phyloP scores from a whole-genome alignment of 2,888 invertebrate genomes.

The Dorcus parallelipipedus region DNA sequence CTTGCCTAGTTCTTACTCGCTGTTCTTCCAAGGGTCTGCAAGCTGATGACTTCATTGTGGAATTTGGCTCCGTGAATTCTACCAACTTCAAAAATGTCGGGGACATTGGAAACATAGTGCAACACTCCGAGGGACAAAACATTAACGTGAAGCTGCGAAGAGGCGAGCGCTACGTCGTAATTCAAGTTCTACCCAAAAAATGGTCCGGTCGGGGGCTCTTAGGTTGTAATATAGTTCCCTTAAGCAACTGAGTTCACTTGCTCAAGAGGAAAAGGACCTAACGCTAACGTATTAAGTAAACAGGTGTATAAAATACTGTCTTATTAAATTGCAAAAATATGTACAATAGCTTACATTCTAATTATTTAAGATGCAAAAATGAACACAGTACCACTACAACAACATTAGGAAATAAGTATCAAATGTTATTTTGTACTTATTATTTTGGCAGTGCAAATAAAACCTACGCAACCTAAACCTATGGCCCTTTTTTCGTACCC shows the following conservation, averaged over 20 bases:
- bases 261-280: too few relatives aligned
- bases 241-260: neutral
- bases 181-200: constrained; percentile 65
- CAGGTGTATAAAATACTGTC: too few relatives aligned
- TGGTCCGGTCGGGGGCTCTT: constrained; percentile 79
- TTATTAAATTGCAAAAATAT: too few relatives aligned
- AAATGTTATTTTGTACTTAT: constrained; percentile 7
- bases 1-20: neutral
- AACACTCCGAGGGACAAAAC: constrained; percentile 55
- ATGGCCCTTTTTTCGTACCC: constrained; percentile 60
- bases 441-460: constrained; percentile 15
- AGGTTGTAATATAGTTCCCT: constrained; percentile 61
- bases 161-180: constrained; percentile 50
- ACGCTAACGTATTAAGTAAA: neutral
- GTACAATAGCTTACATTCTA: too few relatives aligned
- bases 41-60: constrained; percentile 65
- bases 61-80: constrained; percentile 74
- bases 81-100: constrained; percentile 66
- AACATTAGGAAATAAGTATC: too few relatives aligned
- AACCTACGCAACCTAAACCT: constrained; percentile 16
- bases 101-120: constrained; percentile 68
- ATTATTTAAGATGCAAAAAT: too few relatives aligned
- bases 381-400: too few relatives aligned
- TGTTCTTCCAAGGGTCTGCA: constrained; percentile 61
- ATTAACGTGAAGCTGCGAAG: constrained; percentile 56